These are phyloP conservation scores for Altica lythri DNA, from an alignment of 2,888 invertebrate genomes.

Conservation along the genomic window DNA sequence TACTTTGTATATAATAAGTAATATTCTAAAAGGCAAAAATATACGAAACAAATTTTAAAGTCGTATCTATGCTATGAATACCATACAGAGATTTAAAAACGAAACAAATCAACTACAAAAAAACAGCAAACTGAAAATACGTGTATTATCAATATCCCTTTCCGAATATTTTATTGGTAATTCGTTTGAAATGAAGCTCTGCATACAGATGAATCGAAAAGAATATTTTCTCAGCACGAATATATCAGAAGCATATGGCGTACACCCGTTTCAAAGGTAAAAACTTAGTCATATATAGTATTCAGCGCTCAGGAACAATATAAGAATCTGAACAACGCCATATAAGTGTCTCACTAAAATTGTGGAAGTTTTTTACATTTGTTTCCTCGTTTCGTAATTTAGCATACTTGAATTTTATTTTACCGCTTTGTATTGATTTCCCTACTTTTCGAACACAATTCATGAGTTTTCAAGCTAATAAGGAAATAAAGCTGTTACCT, in stretches of 20 bases:
- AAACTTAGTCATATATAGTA: conserved; percentile 25
- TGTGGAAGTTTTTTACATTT: conserved; percentile 34
- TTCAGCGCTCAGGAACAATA: conserved; percentile 13
- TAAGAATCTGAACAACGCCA: conserved; percentile 20
- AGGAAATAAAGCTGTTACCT: too few relatives aligned
- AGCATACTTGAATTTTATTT: conserved; percentile 14
- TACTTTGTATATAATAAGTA: too few relatives aligned
- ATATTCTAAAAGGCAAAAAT: not conserved
- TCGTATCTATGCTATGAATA: too few relatives aligned
- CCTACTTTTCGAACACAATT: too few relatives aligned
- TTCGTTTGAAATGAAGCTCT: conserved; percentile 27
- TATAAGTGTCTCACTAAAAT: conserved; percentile 25
- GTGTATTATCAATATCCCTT: conserved; percentile 18
- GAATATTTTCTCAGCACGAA: conserved; percentile 23
- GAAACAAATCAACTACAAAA: conserved; percentile 3
- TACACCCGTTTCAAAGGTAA: conserved; percentile 24
- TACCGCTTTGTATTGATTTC: conserved; percentile 9
- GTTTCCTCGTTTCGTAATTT: conserved; percentile 37
- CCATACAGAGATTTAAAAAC: not conserved
- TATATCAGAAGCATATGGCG: conserved; percentile 31
- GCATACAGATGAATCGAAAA: conserved; percentile 26
- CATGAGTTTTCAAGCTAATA: too few relatives aligned
- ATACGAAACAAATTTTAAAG: not conserved
- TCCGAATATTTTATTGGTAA: conserved; percentile 26
- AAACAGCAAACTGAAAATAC: conserved; percentile 10